Evolutionary conservation across 2,797 vertebrate genomes (phyloP).

Genomic region (Myripristis jacobus): DNA sequence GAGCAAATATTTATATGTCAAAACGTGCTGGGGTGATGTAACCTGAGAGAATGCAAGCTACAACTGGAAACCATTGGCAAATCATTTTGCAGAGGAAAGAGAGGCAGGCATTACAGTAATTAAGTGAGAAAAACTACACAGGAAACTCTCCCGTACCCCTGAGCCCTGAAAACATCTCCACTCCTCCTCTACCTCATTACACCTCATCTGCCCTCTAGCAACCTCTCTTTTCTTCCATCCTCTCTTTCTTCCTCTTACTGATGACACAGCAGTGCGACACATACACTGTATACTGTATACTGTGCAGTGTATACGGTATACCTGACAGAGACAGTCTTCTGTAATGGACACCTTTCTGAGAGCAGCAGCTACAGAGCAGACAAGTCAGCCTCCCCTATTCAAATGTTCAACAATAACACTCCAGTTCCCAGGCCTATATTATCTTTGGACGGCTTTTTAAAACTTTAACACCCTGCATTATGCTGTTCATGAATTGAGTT

Average conservation of each 20-base stretch:
- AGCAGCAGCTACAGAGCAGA: neutral
- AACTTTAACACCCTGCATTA: neutral
- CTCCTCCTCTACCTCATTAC: slow-evolving; percentile 5
- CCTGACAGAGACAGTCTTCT: slow-evolving; percentile 22
- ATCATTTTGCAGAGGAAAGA: slow-evolving; percentile 2
- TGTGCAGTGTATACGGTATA: too few species aligned
- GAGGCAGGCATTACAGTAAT: neutral
- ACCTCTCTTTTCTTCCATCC: slow-evolving; percentile 29
- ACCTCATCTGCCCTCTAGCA: slow-evolving; percentile 31
- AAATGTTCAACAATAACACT: neutral
- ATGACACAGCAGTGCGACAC: slow-evolving; percentile 10
- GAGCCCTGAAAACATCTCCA: slow-evolving; percentile 17
- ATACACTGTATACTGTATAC: neutral
- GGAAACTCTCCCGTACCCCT: slow-evolving; percentile 14
- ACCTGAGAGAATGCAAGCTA: neutral
- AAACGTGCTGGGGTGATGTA: slow-evolving; percentile 11
- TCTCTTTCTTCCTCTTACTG: slow-evolving; percentile 30
- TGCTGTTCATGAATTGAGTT: neutral
- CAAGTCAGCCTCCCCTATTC: too few species aligned
- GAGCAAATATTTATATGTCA: slow-evolving; percentile 33
- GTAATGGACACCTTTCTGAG: slow-evolving; percentile 30
- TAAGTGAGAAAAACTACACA: neutral
- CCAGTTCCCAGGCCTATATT: neutral
- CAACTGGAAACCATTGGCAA: slow-evolving; percentile 1
- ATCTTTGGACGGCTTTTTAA: neutral